Conservation (phyloP, 35 echinoderm and acorn worm species). For the Chiridota heheva region DNA sequence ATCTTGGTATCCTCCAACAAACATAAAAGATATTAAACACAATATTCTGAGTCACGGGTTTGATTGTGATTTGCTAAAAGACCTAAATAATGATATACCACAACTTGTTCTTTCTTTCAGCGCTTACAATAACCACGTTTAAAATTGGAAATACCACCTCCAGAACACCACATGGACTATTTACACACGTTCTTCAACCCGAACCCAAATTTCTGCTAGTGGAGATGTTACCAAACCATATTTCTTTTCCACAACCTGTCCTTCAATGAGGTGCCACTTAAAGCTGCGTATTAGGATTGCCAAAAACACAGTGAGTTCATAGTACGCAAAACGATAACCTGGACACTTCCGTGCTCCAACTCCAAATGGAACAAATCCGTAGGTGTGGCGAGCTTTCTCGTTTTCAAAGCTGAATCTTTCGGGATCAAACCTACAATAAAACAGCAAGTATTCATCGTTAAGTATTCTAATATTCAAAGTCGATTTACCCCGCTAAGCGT, state of each 20-base stretch:
- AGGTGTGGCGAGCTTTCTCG: background rate
- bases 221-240: constrained; percentile 49
- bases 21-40: too few species aligned
- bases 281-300: constrained; percentile 44
- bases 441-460: too few species aligned
- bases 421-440: constrained; percentile 52
- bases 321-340: constrained; percentile 44
- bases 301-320: constrained; percentile 43
- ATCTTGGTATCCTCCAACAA: too few species aligned
- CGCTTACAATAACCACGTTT: too few species aligned
- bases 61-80: too few species aligned
- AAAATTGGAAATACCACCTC: too few species aligned
- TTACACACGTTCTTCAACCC: constrained; percentile 42
- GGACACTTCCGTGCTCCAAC: constrained; percentile 51
- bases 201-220: constrained; percentile 65
- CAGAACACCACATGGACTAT: too few species aligned
- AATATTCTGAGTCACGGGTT: too few species aligned
- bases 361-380: constrained; percentile 48
- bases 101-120: too few species aligned
- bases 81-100: too few species aligned
- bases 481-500: too few species aligned
- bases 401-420: constrained; percentile 57
- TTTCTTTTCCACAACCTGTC: constrained; percentile 30
- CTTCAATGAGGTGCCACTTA: constrained; percentile 54
- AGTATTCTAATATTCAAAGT: too few species aligned